Evolutionary conservation across 2,888 invertebrate genomes (phyloP).

Genomic region (Heteropelma amictum): DNA sequence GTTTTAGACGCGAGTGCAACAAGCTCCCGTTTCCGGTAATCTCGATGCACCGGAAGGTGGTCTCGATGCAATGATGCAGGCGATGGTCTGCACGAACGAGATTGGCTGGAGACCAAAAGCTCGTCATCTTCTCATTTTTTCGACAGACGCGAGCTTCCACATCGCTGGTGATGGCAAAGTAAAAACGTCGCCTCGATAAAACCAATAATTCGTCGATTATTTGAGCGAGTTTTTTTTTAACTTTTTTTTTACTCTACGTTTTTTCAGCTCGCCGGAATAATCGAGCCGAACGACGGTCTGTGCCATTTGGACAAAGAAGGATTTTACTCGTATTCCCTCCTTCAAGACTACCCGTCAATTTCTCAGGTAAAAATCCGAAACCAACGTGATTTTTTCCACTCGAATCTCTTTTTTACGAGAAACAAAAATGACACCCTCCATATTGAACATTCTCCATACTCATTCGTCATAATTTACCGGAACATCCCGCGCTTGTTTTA

Average conservation of each 20-base stretch:
- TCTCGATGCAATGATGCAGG: slow-evolving; percentile 93
- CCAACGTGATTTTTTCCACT: too few relatives aligned
- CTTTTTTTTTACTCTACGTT: not conserved
- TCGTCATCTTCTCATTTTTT: slow-evolving; percentile 86
- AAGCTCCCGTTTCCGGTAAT: slow-evolving; percentile 79
- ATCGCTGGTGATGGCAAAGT: slow-evolving; percentile 79
- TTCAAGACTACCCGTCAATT: slow-evolving; percentile 89
- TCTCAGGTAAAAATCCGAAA: slow-evolving; percentile 77
- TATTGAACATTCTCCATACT: too few relatives aligned
- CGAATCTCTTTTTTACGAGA: too few relatives aligned
- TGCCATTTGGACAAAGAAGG: slow-evolving; percentile 82
- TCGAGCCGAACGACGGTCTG: slow-evolving; percentile 85
- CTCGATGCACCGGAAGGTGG: slow-evolving; percentile 89
- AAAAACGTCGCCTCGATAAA: slow-evolving; percentile 61
- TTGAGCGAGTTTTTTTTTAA: not conserved
- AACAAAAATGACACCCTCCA: too few relatives aligned
- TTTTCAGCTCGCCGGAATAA: slow-evolving; percentile 81
- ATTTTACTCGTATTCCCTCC: slow-evolving; percentile 80
- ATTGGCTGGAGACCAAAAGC: slow-evolving; percentile 90
- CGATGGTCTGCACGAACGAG: slow-evolving; percentile 84
- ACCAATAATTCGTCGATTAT: not conserved
- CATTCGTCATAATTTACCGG: not conserved
- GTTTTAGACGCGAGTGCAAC: slow-evolving; percentile 73
- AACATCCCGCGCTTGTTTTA: too few relatives aligned
- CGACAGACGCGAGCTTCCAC: slow-evolving; percentile 89